Evolutionary conservation across 2,113 vertebrate genomes (phyloP), one percentile per base, ranked within the genome.

Genomic region (Prionailurus viverrinus): DNA sequence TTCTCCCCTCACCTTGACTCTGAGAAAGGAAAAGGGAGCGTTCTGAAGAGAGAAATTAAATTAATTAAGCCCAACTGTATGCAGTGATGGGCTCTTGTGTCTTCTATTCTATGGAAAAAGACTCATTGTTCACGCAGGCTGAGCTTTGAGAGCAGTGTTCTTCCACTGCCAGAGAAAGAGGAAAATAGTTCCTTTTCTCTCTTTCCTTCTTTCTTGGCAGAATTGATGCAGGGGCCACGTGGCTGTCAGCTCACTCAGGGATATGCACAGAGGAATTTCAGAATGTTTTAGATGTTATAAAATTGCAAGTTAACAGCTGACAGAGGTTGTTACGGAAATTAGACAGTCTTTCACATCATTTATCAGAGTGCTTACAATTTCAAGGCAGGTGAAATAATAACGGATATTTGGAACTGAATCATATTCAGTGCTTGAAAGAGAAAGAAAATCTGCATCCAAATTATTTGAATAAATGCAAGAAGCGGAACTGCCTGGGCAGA

Each of bases 301-400:
- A 97, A 89, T 88, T 83, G 80, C 76, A 76, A 13, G 39, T 61
- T 87, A 94, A 90, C 33, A 94, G 69, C 69, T 48, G 58, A 61
- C 4, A 1, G 3, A 89, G 73, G 63, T 21, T 2, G 14, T 39
- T 98, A 82, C 39, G 5, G 92, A 97, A 97, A 97, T 91, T 39
- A 95, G 33, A 81, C 85, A 91, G 61, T 58, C 92, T 96, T 78
- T 94, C 71, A 61, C 95, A 83, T 89, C 83, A 81, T 68, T 98
- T 97, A 18, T 95, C 91, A 86, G 84, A 86, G 92, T n/a, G 29
- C 69, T 96, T 91, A 69, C 63, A 71, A 91, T 94, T 71, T 93
- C 41, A 89, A 96, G 31, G 85, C 65, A 95, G 85, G 91, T 85
- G 86, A 96, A 88, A 84, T 96, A 89, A 63, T 36, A 95, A 95